A percentile compares a stretch with the other conserved stretches of the same genome.
Conservation (phyloP, 2,113 vertebrate genomes). For the Proterorhinus semilunaris region DNA sequence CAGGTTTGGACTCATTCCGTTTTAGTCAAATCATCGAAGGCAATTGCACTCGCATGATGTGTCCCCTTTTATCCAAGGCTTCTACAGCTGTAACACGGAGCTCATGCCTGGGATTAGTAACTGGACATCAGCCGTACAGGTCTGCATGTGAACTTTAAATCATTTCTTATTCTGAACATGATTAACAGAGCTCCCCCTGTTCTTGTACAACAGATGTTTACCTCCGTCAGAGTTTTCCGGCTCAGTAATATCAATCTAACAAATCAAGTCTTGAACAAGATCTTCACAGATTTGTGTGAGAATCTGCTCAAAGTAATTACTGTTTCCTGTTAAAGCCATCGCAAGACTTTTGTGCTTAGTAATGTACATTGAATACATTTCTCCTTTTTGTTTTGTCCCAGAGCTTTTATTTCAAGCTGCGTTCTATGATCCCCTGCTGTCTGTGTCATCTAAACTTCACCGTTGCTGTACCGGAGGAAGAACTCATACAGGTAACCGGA, state of each 20-base stretch:
- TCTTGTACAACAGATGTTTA: conserved; percentile 88
- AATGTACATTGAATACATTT: neutral
- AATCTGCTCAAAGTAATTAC: conserved; percentile 89
- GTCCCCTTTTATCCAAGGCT: conserved; percentile 76
- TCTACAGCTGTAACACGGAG: conserved; percentile 98
- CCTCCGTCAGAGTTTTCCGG: conserved; percentile 92
- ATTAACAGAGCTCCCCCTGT: neutral
- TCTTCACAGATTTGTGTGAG: conserved; percentile 97
- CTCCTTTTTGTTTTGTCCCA: conserved; percentile 57
- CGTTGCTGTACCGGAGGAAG: conserved; percentile 95
- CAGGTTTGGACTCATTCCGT: conserved; percentile 73
- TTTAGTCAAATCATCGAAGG: too few relatives aligned
- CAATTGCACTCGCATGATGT: neutral
- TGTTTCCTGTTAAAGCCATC: neutral
- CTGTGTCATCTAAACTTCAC: conserved; percentile 97
- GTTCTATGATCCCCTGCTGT: conserved; percentile 96
- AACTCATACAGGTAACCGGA: conserved; percentile 87
- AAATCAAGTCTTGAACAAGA: conserved; percentile 95
- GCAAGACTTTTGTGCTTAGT: neutral
- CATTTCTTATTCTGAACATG: neutral
- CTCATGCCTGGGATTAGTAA: conserved; percentile 97
- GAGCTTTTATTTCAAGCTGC: conserved; percentile 97
- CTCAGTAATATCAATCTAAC: conserved; percentile 89
- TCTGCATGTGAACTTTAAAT: conserved; percentile 32
- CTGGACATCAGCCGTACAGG: conserved; percentile 96